phyloP scores from a whole-genome alignment of 2,113 vertebrate species.

The Eurystomus gularis region DNA sequence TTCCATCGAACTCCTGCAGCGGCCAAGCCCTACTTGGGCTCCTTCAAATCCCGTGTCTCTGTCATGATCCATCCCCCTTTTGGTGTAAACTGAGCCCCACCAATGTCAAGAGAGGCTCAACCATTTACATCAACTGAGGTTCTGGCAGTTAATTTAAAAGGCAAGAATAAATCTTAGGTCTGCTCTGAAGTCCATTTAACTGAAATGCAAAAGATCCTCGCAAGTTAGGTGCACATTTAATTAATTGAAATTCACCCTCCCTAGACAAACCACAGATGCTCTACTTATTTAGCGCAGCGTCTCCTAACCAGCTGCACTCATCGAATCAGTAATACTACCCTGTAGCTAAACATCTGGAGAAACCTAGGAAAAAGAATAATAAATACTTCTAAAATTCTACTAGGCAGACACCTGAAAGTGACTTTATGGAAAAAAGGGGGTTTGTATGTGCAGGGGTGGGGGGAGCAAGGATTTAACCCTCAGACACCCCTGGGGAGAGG shows the following conservation, averaged over 20 bases:
- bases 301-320: conserved; percentile 77
- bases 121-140: neutral
- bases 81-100: neutral
- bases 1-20: neutral
- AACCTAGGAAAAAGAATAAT: conserved; percentile 54
- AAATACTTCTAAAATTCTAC: conserved; percentile 43
- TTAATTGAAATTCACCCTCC: conserved; percentile 73
- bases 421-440: neutral
- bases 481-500: neutral
- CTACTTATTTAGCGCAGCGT: conserved; percentile 59
- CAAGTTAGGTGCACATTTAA: conserved; percentile 63
- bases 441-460: accelerated
- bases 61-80: neutral
- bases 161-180: conserved; percentile 37
- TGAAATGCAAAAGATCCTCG: conserved; percentile 67
- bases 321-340: conserved; percentile 70
- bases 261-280: conserved; percentile 76
- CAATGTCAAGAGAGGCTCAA: neutral
- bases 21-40: neutral
- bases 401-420: conserved; percentile 44
- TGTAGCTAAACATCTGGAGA: conserved; percentile 84
- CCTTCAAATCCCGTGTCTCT: neutral
- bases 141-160: conserved; percentile 53
- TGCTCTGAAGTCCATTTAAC: conserved; percentile 46
- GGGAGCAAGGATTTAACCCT: neutral